Base-by-base conservation (phyloP, 2,797 vertebrate genomes). In the Anguilla anguilla region DNA sequence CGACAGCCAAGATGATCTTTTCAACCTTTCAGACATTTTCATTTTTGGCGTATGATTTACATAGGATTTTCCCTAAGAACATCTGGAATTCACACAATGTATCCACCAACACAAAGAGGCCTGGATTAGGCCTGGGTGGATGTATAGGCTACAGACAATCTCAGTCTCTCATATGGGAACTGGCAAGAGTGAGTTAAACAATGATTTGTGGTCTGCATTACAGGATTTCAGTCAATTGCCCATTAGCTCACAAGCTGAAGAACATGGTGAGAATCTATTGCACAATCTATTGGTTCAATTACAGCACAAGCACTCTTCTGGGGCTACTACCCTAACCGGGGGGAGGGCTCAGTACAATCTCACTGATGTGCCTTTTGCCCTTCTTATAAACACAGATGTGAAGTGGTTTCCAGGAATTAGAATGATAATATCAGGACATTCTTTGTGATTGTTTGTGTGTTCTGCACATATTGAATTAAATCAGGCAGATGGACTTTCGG, bases 161-260 rank as follows among this genome's bases (percentile, higher is more conserved):
- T 43, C 67, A 35, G 69, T 25, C 83, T 46, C 77, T 43, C 9
- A 11, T 19, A 86, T 55, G 10, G 83, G 83, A 89, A 87, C 87
- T 43, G 72, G 28, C 28, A 57, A 17, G 51, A 59, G 31, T 88
- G 86, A 87, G 90, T 86, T 72, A 89, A 84, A 86, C 87, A 93
- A 88, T 89, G 90, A 93, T 92, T 91, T 81, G 86, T 86, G 84
- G 90, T 90, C 85, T 64, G 82, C 88, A 69, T 88, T 90, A 89
- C 53, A 86, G 89, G 10, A 64, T 89, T 84, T 67, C 81, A 83
- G 85, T 90, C 88, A 90, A 89, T 89, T 87, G 87, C 57, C 89
- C 88, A 74, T 90, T 90, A 89, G 74, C 82, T 85, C 25, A 25
- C 61, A 69, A 86, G 88, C 39, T 55, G 31, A 74, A 83, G 53